Conservation (phyloP, 2,888 invertebrate species). For the Epirrhoe alternata region DNA sequence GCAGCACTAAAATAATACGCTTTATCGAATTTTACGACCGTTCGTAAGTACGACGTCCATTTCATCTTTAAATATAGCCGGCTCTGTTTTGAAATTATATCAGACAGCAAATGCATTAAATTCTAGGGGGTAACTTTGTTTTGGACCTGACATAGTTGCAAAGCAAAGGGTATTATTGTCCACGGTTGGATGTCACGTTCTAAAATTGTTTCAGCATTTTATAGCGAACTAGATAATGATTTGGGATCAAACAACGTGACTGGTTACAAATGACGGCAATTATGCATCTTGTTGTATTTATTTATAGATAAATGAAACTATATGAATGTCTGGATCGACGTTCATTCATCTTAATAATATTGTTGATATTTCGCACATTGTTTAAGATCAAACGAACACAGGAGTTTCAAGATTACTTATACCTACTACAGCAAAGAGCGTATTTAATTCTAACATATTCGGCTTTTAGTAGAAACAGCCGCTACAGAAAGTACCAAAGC, state of each 20-base stretch:
- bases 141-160: conserved; percentile 16
- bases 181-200: conserved; percentile 26
- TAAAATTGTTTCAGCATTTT: conserved; percentile 12
- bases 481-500: conserved; percentile 20
- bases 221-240: conserved; percentile 4
- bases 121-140: conserved; percentile 38
- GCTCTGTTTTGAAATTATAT: conserved; percentile 48
- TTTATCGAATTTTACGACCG: conserved; percentile 54
- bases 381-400: neutral
- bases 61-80: conserved; percentile 50
- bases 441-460: conserved; percentile 12
- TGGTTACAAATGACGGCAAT: conserved; percentile 5
- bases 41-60: conserved; percentile 48
- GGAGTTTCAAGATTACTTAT: neutral
- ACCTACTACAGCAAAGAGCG: neutral
- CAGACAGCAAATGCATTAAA: conserved; percentile 46
- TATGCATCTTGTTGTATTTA: neutral
- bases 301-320: no score
- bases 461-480: conserved; percentile 16
- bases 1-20: conserved; percentile 52
- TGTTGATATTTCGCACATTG: neutral
- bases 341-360: conserved; percentile 3
- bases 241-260: conserved; percentile 8
- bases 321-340: no score
- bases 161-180: conserved; percentile 7